Evolutionary conservation across 2,888 invertebrate genomes (phyloP), one percentile per base, ranked within the genome.

Genomic region (Amiota minor): DNA sequence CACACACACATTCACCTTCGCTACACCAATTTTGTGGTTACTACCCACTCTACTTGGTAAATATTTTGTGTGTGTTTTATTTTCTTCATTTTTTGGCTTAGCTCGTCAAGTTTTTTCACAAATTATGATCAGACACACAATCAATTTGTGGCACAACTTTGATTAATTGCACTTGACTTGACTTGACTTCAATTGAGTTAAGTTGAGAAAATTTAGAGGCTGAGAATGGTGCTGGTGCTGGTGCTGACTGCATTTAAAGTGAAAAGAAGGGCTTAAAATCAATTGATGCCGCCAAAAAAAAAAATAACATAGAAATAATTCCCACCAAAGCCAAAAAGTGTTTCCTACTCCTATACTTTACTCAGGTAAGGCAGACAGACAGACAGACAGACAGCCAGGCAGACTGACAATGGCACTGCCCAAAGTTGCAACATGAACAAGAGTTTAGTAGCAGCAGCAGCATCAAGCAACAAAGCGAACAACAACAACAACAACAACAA

Each of bases 401-500:
- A 4, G 35, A 35, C 35, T 35, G 59, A n/a, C 59, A 59, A 59
- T 59, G 35, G 35, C 35, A 59, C 23, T 59, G 20, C 18, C 55
- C 55, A 55, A 16, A 55, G 1, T 16, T 18, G 12, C 59, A 18
- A 59, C 23, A 20, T 6, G 59, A 16, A 59, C 14, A 18, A 59
- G 23, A 59, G 12, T n/a, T 20, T n/a, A 18, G 18, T 59, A 20
- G 16, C 20, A 59, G 9, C 59, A 18, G 23, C 59, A 6, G 47
- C 45, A 46, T 16, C 6, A 64, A n/a, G 64, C 64, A 45, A 65
- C 50, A 49, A 14, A 49, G 68, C 12, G 45, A 16, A 9, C 59
- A 59, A 3, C 14, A 72, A 50, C 53, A 70, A 35, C n/a, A 20
- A 79, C 78, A 76, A 77, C 77, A 80, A 77, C 79, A 82, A 79